A percentile compares a stretch with the other conserved stretches of the same genome.
Conservation (phyloP, 2,888 invertebrate species). For the Mycalesis mineus region DNA sequence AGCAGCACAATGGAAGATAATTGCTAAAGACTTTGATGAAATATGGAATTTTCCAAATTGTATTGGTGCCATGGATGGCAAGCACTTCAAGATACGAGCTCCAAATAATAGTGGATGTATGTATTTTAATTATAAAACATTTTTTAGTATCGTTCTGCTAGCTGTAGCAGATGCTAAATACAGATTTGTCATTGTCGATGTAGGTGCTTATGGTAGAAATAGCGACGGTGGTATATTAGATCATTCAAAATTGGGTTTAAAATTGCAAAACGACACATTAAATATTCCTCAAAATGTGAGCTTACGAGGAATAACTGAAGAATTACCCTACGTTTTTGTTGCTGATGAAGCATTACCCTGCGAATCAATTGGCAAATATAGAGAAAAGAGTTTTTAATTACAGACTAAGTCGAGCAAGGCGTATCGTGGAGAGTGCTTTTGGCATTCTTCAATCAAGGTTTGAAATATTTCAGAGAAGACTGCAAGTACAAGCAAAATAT, state of each 20-base stretch:
- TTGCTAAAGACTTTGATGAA: background rate
- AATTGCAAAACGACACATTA: background rate
- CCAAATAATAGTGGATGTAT: background rate
- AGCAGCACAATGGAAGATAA: background rate
- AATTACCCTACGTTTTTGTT: background rate
- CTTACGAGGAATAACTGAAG: background rate
- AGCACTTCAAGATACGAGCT: background rate
- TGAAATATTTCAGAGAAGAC: background rate
- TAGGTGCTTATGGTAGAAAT: background rate
- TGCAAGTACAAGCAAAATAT: background rate
- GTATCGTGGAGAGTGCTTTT: background rate
- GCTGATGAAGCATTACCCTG: background rate
- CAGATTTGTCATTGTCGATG: background rate
- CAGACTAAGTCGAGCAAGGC: background rate
- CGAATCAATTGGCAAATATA: background rate
- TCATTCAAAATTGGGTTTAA: background rate
- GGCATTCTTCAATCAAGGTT: background rate
- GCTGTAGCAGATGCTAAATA: background rate
- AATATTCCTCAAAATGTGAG: background rate
- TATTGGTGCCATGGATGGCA: background rate
- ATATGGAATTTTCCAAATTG: background rate
- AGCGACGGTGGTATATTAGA: background rate
- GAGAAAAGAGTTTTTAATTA: background rate
- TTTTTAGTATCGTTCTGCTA: background rate
- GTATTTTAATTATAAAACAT: background rate